Evolutionary conservation across 2,888 invertebrate genomes (phyloP).

Genomic region (Polymixis flavicincta): DNA sequence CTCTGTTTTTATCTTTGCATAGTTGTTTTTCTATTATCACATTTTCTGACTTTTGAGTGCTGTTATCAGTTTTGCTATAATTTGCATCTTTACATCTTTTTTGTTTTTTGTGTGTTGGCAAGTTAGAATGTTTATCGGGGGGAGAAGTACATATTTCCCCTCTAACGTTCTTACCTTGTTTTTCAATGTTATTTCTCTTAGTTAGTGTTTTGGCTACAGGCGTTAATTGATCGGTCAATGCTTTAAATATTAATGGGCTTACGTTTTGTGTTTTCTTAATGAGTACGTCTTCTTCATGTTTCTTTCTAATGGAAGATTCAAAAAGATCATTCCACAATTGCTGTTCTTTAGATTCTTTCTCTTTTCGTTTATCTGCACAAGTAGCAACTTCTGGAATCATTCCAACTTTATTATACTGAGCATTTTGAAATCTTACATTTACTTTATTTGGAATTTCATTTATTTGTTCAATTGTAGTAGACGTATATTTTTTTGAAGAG

Average conservation of each 20-base stretch:
- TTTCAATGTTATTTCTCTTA: neutral
- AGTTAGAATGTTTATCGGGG: neutral
- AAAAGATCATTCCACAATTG: neutral
- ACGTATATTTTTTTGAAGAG: neutral
- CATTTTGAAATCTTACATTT: neutral
- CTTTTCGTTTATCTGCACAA: neutral
- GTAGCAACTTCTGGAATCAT: neutral
- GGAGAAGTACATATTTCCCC: neutral
- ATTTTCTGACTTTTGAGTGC: neutral
- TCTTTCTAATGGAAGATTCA: neutral
- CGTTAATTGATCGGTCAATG: neutral
- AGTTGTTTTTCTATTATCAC: neutral
- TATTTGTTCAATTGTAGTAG: neutral
- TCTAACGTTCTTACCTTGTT: neutral
- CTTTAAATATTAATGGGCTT: neutral
- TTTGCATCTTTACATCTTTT: neutral
- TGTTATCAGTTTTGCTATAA: neutral
- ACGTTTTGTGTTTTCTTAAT: neutral
- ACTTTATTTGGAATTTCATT: neutral
- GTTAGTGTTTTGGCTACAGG: conserved; percentile 4
- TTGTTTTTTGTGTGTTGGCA: neutral
- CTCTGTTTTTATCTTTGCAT: neutral
- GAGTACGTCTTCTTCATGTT: conserved; percentile 3
- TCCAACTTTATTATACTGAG: neutral
- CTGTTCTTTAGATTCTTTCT: neutral